These are phyloP conservation scores for Babylonia areolata DNA, from an alignment of 1,140 invertebrate genomes.

Conservation along the genomic window DNA sequence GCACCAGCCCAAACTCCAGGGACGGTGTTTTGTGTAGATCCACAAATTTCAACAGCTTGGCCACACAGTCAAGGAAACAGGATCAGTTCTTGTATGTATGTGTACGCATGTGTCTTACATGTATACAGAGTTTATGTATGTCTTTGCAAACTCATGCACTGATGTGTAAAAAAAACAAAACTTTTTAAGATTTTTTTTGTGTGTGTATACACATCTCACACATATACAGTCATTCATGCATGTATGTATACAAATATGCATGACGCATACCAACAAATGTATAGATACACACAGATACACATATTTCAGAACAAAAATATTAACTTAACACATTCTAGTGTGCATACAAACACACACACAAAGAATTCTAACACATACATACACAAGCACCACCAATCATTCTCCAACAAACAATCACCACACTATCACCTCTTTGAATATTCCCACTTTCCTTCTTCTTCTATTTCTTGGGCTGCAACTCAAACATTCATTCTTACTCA, in stretches of 20 bases:
- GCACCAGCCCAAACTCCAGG: slow-evolving; percentile 98
- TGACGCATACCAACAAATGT: neutral
- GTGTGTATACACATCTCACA: neutral
- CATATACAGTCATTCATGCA: neutral
- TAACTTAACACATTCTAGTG: no score
- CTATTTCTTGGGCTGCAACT: no score
- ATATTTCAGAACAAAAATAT: neutral
- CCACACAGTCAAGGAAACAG: neutral
- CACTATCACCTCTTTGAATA: no score
- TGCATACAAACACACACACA: neutral
- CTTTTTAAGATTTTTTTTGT: no score
- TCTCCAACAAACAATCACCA: no score
- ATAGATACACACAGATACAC: neutral
- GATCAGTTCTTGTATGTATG: no score
- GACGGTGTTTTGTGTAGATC: slow-evolving; percentile 98
- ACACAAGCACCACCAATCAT: no score
- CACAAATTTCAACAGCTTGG: slow-evolving; percentile 89
- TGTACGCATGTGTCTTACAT: no score
- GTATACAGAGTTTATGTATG: no score
- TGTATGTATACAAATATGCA: neutral
- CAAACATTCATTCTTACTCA: no score
- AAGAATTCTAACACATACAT: neutral
- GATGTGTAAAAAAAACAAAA: no score
- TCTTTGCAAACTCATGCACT: neutral
- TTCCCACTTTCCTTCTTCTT: neutral